Percentiles rank a stretch among this genome's conserved stretches.
These are phyloP conservation scores for Morelia viridis DNA, from an alignment of 2,797 vertebrate species.

Conservation along the genomic window DNA sequence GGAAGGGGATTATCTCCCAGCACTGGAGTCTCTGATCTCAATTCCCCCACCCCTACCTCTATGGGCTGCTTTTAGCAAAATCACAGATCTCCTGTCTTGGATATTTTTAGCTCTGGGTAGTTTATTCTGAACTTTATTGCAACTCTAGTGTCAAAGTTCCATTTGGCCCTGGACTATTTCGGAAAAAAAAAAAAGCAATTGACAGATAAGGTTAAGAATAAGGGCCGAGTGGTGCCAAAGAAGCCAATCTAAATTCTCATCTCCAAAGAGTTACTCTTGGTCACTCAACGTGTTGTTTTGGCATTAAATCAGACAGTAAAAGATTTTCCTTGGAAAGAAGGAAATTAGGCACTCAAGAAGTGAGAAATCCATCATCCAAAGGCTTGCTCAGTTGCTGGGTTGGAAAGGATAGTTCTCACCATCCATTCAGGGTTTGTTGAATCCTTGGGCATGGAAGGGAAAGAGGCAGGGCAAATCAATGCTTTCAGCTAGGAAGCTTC, in stretches of 20 bases:
- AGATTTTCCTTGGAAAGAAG: conserved; percentile 25
- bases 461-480: not conserved
- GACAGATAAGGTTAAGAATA: conserved; percentile 17
- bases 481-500: not conserved
- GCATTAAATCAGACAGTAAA: conserved; percentile 19
- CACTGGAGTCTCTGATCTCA: not conserved
- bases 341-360: conserved; percentile 19
- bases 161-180: conserved; percentile 12
- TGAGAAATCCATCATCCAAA: conserved; percentile 19
- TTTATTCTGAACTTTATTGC: conserved; percentile 17
- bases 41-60: not conserved
- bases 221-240: rapidly evolving
- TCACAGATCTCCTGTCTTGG: not conserved
- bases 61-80: not conserved
- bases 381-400: not conserved
- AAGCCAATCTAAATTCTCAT: conserved; percentile 23
- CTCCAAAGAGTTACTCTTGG: conserved; percentile 19
- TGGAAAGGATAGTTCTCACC: conserved; percentile 1
- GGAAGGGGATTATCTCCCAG: not conserved
- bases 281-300: not conserved
- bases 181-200: conserved; percentile 14
- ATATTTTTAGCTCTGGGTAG: not conserved
- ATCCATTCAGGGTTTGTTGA: not conserved
- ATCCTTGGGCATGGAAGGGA: not conserved
- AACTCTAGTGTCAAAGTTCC: conserved; percentile 24